These are phyloP conservation scores for Tetrao urogallus DNA, from an alignment of 2,113 vertebrate genomes.

Conservation along the genomic window DNA sequence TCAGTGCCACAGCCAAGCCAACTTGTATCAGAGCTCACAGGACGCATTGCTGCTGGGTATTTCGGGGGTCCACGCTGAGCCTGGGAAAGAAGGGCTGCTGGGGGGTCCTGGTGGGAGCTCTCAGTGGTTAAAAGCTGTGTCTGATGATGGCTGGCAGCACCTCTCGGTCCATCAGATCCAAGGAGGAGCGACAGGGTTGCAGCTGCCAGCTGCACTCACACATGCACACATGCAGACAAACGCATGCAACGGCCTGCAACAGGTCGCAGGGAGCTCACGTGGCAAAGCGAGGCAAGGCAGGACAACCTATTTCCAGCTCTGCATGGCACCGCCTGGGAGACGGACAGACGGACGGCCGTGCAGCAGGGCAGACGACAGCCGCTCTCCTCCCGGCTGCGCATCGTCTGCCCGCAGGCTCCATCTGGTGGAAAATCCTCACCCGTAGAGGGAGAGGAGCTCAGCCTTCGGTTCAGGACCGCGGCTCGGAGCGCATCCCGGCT, in stretches of 20 bases:
- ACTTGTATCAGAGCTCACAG: background rate
- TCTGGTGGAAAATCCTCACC: constrained; percentile 47
- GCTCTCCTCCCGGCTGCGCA: background rate
- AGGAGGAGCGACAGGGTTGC: background rate
- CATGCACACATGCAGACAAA: rapidly evolving
- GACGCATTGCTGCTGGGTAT: too few relatives aligned
- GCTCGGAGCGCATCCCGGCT: background rate
- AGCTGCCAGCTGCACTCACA: background rate
- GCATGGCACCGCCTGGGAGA: background rate
- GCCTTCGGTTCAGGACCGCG: background rate
- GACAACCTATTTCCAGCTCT: background rate
- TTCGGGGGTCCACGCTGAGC: background rate
- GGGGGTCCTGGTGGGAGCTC: background rate
- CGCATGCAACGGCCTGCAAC: rapidly evolving
- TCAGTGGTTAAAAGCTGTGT: background rate
- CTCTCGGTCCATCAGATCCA: background rate
- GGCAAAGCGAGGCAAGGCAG: rapidly evolving
- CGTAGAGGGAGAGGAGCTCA: background rate
- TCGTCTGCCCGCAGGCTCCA: constrained; percentile 46
- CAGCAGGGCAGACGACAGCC: background rate
- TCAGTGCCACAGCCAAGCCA: background rate
- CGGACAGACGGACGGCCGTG: background rate
- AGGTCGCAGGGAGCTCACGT: rapidly evolving
- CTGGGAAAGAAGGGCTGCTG: too few relatives aligned
- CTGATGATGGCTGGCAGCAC: background rate